Evolutionary conservation across 2,113 vertebrate species (phyloP).

Genomic region (Coptodon bakossiorum): DNA sequence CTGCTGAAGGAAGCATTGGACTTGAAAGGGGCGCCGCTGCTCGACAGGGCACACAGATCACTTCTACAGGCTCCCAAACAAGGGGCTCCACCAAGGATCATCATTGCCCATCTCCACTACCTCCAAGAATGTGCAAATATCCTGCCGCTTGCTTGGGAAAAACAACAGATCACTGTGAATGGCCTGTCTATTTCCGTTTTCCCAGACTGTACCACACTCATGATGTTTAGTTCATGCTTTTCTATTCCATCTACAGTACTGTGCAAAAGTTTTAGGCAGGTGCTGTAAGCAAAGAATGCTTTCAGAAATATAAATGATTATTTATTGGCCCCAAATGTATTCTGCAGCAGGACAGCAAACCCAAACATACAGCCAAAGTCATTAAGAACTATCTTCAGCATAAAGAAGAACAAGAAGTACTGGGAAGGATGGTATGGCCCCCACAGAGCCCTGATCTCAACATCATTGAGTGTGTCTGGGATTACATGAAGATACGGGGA

Average conservation of each 20-base stretch:
- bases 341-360: background rate
- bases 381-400: background rate
- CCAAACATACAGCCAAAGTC: background rate
- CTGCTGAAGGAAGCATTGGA: background rate
- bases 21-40: background rate
- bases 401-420: background rate
- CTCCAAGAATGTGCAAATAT: background rate
- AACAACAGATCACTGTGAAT: background rate
- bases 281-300: background rate
- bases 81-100: background rate
- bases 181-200: background rate
- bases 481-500: background rate
- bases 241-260: background rate
- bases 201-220: background rate
- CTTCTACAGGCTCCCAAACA: background rate
- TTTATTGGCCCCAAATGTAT: background rate
- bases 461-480: background rate
- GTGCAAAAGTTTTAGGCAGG: background rate
- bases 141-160: background rate
- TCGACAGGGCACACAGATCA: background rate
- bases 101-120: rapidly evolving
- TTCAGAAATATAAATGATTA: background rate
- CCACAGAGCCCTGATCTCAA: background rate
- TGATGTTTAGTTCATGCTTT: background rate
- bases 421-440: background rate